Evolutionary conservation across 2,113 vertebrate genomes (phyloP).

Genomic region (Poeciliopsis turrubarensis): DNA sequence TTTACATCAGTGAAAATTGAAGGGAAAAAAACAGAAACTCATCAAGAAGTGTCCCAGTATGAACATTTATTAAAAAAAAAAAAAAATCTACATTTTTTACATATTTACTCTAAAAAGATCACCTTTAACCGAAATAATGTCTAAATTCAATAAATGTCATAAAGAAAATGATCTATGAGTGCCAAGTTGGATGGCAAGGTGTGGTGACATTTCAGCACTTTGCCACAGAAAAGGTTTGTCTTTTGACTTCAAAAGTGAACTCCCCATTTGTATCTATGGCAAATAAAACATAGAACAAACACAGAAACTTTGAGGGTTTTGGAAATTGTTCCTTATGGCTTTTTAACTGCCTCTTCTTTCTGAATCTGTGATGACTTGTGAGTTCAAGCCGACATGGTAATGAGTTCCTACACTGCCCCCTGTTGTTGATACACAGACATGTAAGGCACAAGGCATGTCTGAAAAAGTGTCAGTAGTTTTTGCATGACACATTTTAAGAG

Average conservation of each 20-base stretch:
- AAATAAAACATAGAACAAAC: neutral
- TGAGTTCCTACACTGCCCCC: constrained; percentile 71
- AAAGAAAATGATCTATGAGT: neutral
- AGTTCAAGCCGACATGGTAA: constrained; percentile 17
- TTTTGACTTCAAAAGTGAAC: neutral
- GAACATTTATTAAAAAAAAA: neutral
- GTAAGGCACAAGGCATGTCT: constrained; percentile 1
- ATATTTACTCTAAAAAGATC: neutral
- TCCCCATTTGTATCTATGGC: neutral
- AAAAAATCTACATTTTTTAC: neutral
- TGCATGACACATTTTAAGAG: constrained; percentile 16
- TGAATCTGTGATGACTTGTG: constrained; percentile 31
- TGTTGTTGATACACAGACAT: constrained; percentile 43
- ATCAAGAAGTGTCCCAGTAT: neutral
- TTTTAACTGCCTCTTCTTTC: constrained; percentile 42
- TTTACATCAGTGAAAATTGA: neutral
- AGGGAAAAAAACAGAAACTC: neutral
- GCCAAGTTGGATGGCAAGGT: neutral
- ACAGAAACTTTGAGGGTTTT: constrained; percentile 6
- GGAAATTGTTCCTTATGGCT: constrained; percentile 29
- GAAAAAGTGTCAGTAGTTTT: constrained; percentile 4
- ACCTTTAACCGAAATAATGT: neutral
- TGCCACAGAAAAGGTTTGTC: no score
- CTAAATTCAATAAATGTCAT: neutral
- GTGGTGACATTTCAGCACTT: neutral